Evolutionary conservation across 2,888 invertebrate genomes (phyloP), one percentile per base, ranked within the genome.

Genomic region (Operophtera brumata): DNA sequence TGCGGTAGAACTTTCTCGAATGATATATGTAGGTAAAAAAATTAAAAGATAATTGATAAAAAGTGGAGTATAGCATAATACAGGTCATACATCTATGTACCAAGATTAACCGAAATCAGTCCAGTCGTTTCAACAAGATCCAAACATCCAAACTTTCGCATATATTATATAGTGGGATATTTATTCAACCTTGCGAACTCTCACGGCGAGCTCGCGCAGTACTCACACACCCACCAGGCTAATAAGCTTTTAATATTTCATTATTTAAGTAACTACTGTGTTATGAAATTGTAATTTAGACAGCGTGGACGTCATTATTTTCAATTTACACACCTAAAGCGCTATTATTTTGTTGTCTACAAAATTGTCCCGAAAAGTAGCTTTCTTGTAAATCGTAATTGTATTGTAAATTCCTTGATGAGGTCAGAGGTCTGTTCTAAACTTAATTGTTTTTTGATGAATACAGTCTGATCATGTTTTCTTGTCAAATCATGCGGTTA

Each of bases 401-500:
- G 73, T 74, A 67, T 74, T 73, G 71, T 68, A 68, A 71, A 67
- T 65, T 71, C 66, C 68, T 55, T 63, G 58, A 69, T 69, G 70
- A 72, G 70, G 67, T 70, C 70, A 71, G 69, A 73, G 60, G 61
- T 66, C 57, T 52, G 35, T 52, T 48, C 54, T 57, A 62, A 66
- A 76, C 77, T 78, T 86, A 86, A 86, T 87, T 86, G 84, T 79
- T 86, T 84, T 81, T 82, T 82, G 77, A 82, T 82, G 80, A 76
- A 80, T 77, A 71, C 77, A 70, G 77, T 78, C 65, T 73, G 72
- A 80, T 84, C 80, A 78, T 71, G 77, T 68, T 78, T 78, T 84
- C 77, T 79, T 84, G 87, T 80, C 82, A 82, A 84, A 82, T 85
- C 85, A 88, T 82, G 81, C 84, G 78, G 79, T 67, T 85, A 85